phyloP scores from a whole-genome alignment of 2,888 invertebrate species.

The Mesochorus sp. region DNA sequence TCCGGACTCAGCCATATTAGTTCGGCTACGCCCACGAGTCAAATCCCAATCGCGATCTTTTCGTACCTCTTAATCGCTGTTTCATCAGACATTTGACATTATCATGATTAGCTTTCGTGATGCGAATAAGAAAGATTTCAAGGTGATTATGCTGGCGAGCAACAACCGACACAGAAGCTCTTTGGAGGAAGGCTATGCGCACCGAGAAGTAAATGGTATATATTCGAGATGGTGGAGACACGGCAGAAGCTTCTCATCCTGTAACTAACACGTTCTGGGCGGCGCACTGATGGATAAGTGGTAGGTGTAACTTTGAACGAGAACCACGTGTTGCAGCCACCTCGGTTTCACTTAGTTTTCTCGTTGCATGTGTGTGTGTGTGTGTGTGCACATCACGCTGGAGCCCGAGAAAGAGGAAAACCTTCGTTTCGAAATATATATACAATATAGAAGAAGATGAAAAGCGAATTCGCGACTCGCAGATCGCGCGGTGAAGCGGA shows the following conservation, averaged over 20 bases:
- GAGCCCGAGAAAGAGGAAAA: slow-evolving; percentile 12
- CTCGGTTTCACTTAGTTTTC: slow-evolving; percentile 63
- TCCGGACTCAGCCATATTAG: no score
- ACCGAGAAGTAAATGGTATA: neutral
- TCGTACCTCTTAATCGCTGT: no score
- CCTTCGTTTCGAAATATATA: neutral
- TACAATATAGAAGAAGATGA: slow-evolving; percentile 30
- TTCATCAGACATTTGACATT: no score
- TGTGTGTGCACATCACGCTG: slow-evolving; percentile 14
- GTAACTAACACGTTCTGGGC: slow-evolving; percentile 32
- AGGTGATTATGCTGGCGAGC: no score
- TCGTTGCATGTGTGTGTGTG: slow-evolving; percentile 20
- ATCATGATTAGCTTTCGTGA: no score
- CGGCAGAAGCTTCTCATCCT: slow-evolving; percentile 26
- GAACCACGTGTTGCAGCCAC: slow-evolving; percentile 73
- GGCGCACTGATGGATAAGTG: slow-evolving; percentile 52
- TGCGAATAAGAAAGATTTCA: no score
- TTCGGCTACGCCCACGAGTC: no score
- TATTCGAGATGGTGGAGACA: neutral
- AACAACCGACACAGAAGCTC: no score
- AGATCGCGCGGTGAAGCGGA: slow-evolving; percentile 48
- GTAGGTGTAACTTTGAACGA: slow-evolving; percentile 67
- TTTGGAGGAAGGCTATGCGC: neutral
- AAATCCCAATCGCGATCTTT: no score
- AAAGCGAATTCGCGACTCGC: slow-evolving; percentile 14